Conservation (phyloP, 2,888 invertebrate genomes). For the Phasia obesa region DNA sequence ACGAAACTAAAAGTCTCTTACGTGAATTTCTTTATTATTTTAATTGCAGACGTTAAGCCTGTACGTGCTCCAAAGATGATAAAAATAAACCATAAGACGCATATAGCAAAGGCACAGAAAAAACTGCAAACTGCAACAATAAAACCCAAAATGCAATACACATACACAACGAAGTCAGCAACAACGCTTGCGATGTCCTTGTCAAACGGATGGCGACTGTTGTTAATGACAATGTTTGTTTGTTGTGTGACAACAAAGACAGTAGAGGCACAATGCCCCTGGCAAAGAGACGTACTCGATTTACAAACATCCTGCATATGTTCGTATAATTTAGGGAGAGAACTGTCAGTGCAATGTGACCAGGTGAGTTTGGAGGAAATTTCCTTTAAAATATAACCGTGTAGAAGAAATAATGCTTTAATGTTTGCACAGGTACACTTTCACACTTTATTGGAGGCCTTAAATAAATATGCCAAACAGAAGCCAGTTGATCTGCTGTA, state of each 20-base stretch:
- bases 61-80: conserved; percentile 60
- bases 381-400: not conserved
- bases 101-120: conserved; percentile 32
- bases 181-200: conserved; percentile 25
- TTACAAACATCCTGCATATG: conserved; percentile 93
- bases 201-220: conserved; percentile 44
- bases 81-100: conserved; percentile 52
- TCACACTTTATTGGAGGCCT: conserved; percentile 87
- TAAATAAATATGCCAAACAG: conserved; percentile 87
- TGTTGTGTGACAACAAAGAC: conserved; percentile 49
- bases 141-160: conserved; percentile 29
- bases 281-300: conserved; percentile 89
- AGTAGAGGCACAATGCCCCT: conserved; percentile 89
- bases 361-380: conserved; percentile 83
- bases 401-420: not conserved
- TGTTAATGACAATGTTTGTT: conserved; percentile 63
- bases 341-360: conserved; percentile 94
- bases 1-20: not conserved
- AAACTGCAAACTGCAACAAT: conserved; percentile 22
- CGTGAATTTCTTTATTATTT: conserved; percentile 23
- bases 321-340: conserved; percentile 92
- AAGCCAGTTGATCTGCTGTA: conserved; percentile 92
- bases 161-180: not conserved
- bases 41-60: conserved; percentile 62
- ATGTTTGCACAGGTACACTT: conserved; percentile 88